phyloP scores from a whole-genome alignment of 2,888 invertebrate species.

The Meteorus colon region DNA sequence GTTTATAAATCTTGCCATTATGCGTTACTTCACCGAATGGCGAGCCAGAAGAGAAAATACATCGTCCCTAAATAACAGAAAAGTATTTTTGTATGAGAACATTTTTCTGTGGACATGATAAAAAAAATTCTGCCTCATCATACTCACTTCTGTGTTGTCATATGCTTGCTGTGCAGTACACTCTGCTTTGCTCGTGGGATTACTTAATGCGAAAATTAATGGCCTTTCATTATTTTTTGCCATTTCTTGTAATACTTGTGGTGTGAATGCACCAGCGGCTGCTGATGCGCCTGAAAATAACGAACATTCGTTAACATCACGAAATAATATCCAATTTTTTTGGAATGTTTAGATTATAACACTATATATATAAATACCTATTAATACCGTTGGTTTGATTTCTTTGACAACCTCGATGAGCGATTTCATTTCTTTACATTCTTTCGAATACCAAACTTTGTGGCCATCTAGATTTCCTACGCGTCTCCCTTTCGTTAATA shows the following conservation, averaged over 20 bases:
- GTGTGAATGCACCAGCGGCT: constrained; percentile 91
- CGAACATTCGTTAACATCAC: background rate
- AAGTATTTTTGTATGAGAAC: background rate
- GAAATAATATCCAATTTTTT: background rate
- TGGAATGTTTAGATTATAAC: constrained; percentile 1
- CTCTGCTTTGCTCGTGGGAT: constrained; percentile 98
- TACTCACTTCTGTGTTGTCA: constrained; percentile 85
- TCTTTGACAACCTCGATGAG: constrained; percentile 86
- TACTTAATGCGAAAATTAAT: constrained; percentile 96
- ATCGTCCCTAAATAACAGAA: constrained; percentile 82
- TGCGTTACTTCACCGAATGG: constrained; percentile 92
- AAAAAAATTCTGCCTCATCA: background rate
- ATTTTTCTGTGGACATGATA: background rate
- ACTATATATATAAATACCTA: constrained; percentile 78
- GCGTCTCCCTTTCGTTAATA: constrained; percentile 82
- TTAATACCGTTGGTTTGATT: constrained; percentile 90
- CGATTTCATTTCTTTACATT: constrained; percentile 84
- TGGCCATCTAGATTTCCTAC: constrained; percentile 82
- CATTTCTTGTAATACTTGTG: constrained; percentile 90
- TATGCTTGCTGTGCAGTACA: constrained; percentile 98
- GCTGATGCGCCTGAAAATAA: constrained; percentile 89
- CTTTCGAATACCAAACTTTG: constrained; percentile 84
- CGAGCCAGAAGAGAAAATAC: constrained; percentile 96
- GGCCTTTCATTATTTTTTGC: constrained; percentile 89
- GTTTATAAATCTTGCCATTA: constrained; percentile 86